phyloP scores from a whole-genome alignment of 2,113 vertebrate species.

The Brachypodius melanocephalos region DNA sequence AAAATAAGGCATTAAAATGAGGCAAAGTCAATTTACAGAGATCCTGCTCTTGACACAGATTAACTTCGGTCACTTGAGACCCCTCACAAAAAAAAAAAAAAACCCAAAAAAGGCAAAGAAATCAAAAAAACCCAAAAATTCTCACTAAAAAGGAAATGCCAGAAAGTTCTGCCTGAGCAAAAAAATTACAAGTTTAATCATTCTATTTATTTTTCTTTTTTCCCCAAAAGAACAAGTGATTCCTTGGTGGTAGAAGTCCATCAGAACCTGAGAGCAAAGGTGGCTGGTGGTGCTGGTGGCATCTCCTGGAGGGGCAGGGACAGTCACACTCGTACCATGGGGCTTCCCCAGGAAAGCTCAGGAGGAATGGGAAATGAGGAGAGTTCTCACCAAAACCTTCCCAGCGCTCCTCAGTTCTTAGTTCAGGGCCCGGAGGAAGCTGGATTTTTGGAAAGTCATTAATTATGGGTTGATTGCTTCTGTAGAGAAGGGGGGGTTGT shows the following conservation, averaged over 20 bases:
- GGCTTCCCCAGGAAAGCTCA: neutral
- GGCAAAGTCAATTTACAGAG: constrained; percentile 22
- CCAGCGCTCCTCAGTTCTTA: neutral
- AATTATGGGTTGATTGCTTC: accelerated
- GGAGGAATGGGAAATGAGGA: accelerated
- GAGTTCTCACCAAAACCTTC: neutral
- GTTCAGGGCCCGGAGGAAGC: neutral
- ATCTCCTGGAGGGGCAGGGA: neutral
- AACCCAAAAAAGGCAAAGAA: neutral
- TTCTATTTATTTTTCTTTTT: neutral
- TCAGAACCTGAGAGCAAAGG: constrained; percentile 65
- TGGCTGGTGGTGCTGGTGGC: neutral
- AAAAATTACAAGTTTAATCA: constrained; percentile 8
- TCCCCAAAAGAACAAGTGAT: constrained; percentile 29
- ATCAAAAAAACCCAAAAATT: neutral
- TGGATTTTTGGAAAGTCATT: neutral
- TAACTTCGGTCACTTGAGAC: neutral
- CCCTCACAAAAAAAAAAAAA: neutral
- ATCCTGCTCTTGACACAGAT: constrained; percentile 49
- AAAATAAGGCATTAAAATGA: constrained; percentile 58
- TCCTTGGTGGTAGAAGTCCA: constrained; percentile 52
- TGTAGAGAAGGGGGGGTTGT: neutral
- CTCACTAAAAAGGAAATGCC: constrained; percentile 10
- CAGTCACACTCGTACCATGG: neutral
- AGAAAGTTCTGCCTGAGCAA: constrained; percentile 63